Evolutionary conservation across 2,797 vertebrate species (phyloP).

Genomic region (Chiloscyllium punctatum): DNA sequence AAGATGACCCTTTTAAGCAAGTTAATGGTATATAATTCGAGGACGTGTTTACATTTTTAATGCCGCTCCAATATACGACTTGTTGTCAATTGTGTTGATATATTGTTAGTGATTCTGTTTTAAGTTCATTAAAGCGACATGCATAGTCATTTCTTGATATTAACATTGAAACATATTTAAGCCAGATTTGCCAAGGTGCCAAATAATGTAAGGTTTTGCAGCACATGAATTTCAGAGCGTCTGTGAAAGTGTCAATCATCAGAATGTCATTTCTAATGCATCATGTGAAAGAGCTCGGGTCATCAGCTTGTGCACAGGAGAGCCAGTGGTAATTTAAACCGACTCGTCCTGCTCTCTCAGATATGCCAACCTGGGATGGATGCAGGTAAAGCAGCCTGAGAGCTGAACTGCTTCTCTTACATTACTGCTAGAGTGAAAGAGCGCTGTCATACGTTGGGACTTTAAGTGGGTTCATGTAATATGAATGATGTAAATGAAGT

Average conservation of each 20-base stretch:
- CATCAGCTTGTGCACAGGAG: constrained; percentile 15
- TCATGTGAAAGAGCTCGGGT: constrained; percentile 9
- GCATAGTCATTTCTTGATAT: background rate
- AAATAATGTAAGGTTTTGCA: background rate
- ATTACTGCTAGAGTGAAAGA: background rate
- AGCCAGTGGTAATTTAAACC: background rate
- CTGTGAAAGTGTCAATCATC: constrained; percentile 9
- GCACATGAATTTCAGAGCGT: background rate
- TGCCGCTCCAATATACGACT: background rate
- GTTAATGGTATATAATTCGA: background rate
- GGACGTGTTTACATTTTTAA: background rate
- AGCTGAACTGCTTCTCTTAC: background rate
- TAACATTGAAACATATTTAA: background rate
- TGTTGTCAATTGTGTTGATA: background rate
- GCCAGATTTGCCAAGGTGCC: background rate
- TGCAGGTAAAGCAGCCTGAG: background rate
- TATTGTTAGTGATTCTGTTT: background rate
- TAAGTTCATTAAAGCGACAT: background rate
- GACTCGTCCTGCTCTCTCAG: background rate
- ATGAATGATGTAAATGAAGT: constrained; percentile 30
- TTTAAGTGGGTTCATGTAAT: constrained; percentile 35
- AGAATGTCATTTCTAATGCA: constrained; percentile 29
- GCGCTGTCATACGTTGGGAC: constrained; percentile 26
- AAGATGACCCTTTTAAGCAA: background rate
- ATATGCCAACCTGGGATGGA: constrained; percentile 12